Evolutionary conservation across 1,140 invertebrate species (phyloP), one percentile per base, ranked within the genome.

Genomic region (Piezodorus guildinii): DNA sequence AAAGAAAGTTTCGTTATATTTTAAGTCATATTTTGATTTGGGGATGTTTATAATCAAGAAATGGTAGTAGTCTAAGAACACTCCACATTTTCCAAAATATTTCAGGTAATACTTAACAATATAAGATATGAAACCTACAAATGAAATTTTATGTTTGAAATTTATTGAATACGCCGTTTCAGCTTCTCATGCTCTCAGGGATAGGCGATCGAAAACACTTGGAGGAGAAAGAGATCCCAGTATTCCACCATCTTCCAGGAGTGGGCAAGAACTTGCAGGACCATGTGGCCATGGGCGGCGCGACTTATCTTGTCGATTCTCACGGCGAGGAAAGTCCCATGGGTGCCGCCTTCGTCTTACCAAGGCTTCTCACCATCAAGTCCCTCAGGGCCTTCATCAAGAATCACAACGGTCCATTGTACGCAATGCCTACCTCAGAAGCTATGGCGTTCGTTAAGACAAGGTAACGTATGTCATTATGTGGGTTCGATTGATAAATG

Each of bases 261-360:
- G 90, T 94, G 0, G 91, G 91, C 0, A 71, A 80, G 63, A 93
- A 93, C 76, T 75, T 94, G 6, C 88, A 88, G 73, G 86, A 88
- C 73, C 87, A 89, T 69, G 78, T 86, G 0, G 84, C 85, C 1
- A 81, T 86, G 65, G 79, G 78, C 0, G 80, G 80, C 0, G 77
- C 81, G 65, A 78, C 75, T 0, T 87, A 81, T 67, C 70, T 84
- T 1, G 74, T 81, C 59, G 74, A 78, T 45, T 71, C 74, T 14
- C 77, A 78, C 0, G 70, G 75, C 16, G 75, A 81, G 59, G 72
- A 72, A 19, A 69, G 71, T 30, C 74, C 77, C 15, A 71, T 76
- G 17, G 70, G 77, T 5, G 73, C 84, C 49, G 80, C 80, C 12
- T 82, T 85, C 63, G 79, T 85, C 46, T 69, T 86, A 27, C 79